Evolutionary conservation across 1,140 invertebrate genomes (phyloP), one percentile per base, ranked within the genome.

Genomic region (Trypoxylus dichotomus): DNA sequence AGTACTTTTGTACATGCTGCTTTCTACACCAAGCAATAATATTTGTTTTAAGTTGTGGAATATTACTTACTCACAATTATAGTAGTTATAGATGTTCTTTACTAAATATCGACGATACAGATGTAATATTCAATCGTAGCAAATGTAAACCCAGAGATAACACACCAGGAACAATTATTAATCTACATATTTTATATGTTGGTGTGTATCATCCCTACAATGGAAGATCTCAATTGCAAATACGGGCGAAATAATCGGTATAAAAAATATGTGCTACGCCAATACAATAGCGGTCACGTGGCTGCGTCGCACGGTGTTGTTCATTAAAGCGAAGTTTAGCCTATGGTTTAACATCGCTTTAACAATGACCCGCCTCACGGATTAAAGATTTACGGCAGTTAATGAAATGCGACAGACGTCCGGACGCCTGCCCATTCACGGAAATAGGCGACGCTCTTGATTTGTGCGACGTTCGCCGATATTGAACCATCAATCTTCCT

Each of bases 311-410:
- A 79, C 80, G 81, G 25, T 79, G 15, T 21, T 75, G 81, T 80
- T 82, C 81, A 82, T 80, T 82, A 82, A 82, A 80, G 78, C 75
- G 19, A 47, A 79, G 79, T 82, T 80, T 82, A 80, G 74, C 80
- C 74, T 71, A 68, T 63, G 73, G 63, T 78, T 77, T 76, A 77
- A 82, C 81, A 81, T 80, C 76, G 76, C 78, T 74, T 80, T 78
- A 42, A 74, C 79, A 77, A 79, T 63, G 60, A 19, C 19, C 60
- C 60, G 77, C 81, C 79, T 79, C 81, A 78, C 79, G 78, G 79
- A 78, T 80, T 78, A 78, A 63, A 74, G 75, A 79, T 79, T 80
- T 82, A 82, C 79, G 58, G 72, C 78, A 76, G 79, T 79, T 82
- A 80, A 80, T 80, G 79, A 82, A 82, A 80, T 78, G 75, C 74